phyloP scores from a whole-genome alignment of 2,113 vertebrate species.

The Grallaria varia region DNA sequence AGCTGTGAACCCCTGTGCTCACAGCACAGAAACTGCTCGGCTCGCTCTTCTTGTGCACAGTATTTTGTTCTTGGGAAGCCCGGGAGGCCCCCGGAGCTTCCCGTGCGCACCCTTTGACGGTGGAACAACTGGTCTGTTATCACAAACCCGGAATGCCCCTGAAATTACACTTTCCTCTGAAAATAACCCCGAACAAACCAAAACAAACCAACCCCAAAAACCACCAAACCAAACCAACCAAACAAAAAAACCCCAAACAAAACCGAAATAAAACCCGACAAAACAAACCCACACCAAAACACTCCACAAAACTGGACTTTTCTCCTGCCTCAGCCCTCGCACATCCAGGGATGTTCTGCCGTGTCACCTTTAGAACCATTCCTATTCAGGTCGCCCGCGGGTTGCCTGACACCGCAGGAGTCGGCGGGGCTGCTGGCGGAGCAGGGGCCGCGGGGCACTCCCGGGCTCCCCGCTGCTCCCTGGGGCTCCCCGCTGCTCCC shows the following conservation, averaged over 20 bases:
- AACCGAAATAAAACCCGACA: background rate
- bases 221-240: no score
- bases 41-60: accelerated
- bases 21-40: background rate
- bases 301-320: background rate
- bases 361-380: accelerated
- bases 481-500: background rate
- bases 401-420: accelerated
- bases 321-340: background rate
- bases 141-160: background rate
- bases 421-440: background rate
- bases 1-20: accelerated
- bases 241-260: no score
- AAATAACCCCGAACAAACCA: background rate
- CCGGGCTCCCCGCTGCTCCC: background rate
- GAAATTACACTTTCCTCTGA: background rate
- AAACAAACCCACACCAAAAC: background rate
- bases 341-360: background rate
- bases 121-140: accelerated
- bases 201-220: no score
- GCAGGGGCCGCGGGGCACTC: background rate
- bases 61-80: accelerated
- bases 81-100: background rate
- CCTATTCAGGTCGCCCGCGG: background rate
- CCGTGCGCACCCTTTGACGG: background rate